These are phyloP conservation scores for Xyrichtys novacula DNA, from an alignment of 2,797 vertebrate genomes.

Conservation along the genomic window DNA sequence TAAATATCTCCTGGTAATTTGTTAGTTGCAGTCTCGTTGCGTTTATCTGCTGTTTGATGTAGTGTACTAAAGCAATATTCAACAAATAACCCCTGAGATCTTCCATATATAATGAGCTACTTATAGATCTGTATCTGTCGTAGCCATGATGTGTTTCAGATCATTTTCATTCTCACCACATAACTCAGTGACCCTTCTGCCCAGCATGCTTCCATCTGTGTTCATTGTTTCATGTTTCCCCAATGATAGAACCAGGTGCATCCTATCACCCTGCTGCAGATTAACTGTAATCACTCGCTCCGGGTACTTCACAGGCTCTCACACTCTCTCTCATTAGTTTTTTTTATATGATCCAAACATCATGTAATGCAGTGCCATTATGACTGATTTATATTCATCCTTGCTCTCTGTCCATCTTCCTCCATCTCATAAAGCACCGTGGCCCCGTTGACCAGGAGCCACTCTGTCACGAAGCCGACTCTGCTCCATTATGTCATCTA, in stretches of 20 bases:
- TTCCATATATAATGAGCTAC: not conserved
- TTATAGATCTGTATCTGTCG: not conserved
- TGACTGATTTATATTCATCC: constrained; percentile 35
- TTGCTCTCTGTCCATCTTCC: constrained; percentile 14
- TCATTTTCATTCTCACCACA: constrained; percentile 19
- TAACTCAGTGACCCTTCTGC: not conserved
- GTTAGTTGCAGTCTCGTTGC: too few relatives aligned
- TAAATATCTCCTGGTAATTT: not conserved
- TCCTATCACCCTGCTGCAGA: not conserved
- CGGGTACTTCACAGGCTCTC: not conserved
- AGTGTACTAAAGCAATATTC: not conserved
- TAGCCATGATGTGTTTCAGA: not conserved
- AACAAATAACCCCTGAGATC: not conserved
- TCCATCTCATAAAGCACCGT: constrained; percentile 22
- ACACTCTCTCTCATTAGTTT: constrained; percentile 8
- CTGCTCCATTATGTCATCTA: constrained; percentile 53
- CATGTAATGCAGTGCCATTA: constrained; percentile 19
- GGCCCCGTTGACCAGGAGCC: constrained; percentile 45
- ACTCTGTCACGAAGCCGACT: constrained; percentile 44
- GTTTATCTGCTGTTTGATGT: constrained; percentile 2
- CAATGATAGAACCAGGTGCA: not conserved
- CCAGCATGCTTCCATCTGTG: not conserved
- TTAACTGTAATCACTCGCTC: constrained; percentile 29
- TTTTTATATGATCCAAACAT: constrained; percentile 38
- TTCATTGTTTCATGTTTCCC: constrained; percentile 19